Base-by-base conservation (phyloP, 2,113 vertebrate species). In the Desmodus rotundus region DNA sequence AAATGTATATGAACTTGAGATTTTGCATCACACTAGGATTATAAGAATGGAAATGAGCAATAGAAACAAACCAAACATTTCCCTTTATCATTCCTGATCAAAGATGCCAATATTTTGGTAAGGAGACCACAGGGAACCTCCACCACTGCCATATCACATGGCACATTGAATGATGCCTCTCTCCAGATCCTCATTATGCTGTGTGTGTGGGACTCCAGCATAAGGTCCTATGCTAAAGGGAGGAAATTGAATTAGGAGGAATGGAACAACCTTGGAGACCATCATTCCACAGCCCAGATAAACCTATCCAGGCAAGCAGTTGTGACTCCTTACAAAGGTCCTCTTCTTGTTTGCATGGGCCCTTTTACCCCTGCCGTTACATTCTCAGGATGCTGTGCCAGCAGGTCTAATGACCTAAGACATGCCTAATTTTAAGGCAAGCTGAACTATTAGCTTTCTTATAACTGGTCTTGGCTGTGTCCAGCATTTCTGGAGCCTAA, bases 141-240 rank as follows among this genome's bases (percentile, higher is more conserved):
- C 26, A 38, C 15, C 5, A 54, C 6, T 16, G 36, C 5, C n/a
- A 45, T 11, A 4, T 28, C 24, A 13, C 1, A 0, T 0, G 5
- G 4, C 4, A 38, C 16, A 17, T 19, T 68, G 31, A 43, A 13
- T 36, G 58, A 58, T 22, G 15, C 22, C 28, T 52, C 9, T 41
- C 67, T 22, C 61, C 26, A 68, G 38, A 8, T 8, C 6, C 24
- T 65, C 31, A 26, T 45, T 22, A 8, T 50, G 8, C 61, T 33
- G 3, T 16, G 19, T 63, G 31, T 45, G n/a, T 36, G 28, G 38
- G 43, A 74, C 78, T 85, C 28, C 9, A 84, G 52, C 11, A 43
- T 9, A 36, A 65, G 4, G 41, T 14, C 54, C 45, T 41, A 54
- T 0, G 15, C 58, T 31, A 52, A 50, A 56, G 70, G 84, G 0